Base-by-base conservation (phyloP, 2,888 invertebrate genomes). In the Philaethria dido region DNA sequence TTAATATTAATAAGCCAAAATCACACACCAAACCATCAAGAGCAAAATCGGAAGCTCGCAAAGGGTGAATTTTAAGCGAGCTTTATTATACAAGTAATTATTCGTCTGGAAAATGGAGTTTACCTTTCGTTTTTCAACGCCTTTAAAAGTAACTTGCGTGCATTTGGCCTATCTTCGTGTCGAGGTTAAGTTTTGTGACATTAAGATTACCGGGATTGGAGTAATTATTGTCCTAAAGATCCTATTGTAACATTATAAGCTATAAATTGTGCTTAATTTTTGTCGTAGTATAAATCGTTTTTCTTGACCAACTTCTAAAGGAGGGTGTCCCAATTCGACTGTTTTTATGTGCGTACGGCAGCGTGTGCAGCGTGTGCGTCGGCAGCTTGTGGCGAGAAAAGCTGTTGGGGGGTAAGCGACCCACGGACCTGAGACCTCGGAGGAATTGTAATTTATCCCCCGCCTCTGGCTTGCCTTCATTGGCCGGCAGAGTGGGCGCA, bases 41-140 rank as follows among this genome's bases (percentile, higher is more conserved):
- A 70, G 61, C 61, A 18, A n/a, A n/a, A 62, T 65, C 50, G 64
- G 67, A 61, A 55, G 64, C 48, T 61, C 20, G 50, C 63, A 68
- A 68, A 76, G 80, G 80, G 81, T 80, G 81, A 80, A 81, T 81
- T 79, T 78, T 78, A 78, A 80, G 69, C 64, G 71, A 69, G 74
- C 62, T 69, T 64, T 68, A 71, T 72, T 71, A 72, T 69, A 71
- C 69, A 70, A 73, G 73, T 71, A 72, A 70, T 74, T 73, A 74
- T 74, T 75, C 74, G 71, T 71, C 70, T 73, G 71, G 70, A 71
- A 78, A 80, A 77, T 76, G 75, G 71, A 78, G 76, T 77, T 79
- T 75, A 75, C 78, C 78, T 76, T 76, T 73, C 69, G 69, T 75
- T 75, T n/a, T 75, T 76, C 72, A 64, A 66, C 70, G 70, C 72